Percentiles rank a stretch among this genome's conserved stretches.
These are phyloP conservation scores for Xanthorhoe spadicearia DNA, from an alignment of 2,888 invertebrate genomes.

Conservation along the genomic window DNA sequence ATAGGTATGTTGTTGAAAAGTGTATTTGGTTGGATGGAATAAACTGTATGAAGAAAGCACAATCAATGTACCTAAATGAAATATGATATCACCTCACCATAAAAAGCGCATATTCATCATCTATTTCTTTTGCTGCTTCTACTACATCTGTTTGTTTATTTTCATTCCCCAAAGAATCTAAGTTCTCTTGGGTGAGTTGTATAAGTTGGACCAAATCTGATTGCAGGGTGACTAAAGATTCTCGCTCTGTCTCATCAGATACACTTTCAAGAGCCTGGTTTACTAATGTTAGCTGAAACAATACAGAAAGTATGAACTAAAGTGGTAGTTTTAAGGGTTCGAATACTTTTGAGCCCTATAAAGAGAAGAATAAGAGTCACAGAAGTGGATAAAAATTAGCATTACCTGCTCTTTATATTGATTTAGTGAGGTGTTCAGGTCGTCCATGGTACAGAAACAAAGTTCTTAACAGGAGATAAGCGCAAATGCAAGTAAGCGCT, in stretches of 20 bases:
- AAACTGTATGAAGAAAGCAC: background rate
- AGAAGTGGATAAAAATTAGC: background rate
- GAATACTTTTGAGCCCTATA: background rate
- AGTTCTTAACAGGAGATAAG: background rate
- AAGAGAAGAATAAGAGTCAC: background rate
- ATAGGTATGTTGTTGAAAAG: no score
- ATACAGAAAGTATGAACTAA: background rate
- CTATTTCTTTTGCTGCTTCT: constrained; percentile 54
- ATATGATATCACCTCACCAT: constrained; percentile 79
- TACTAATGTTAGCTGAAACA: constrained; percentile 83
- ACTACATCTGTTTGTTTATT: constrained; percentile 21
- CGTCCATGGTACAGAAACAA: constrained; percentile 57
- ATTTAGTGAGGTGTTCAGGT: constrained; percentile 64
- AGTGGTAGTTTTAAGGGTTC: background rate
- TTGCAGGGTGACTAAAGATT: constrained; percentile 85
- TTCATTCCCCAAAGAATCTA: constrained; percentile 60
- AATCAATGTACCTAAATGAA: background rate
- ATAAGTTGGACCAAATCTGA: constrained; percentile 88
- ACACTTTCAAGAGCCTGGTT: constrained; percentile 82
- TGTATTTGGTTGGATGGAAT: no score
- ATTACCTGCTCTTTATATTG: constrained; percentile 77
- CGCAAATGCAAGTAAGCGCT: background rate
- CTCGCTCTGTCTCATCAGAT: constrained; percentile 76
- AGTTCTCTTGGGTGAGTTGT: constrained; percentile 87
- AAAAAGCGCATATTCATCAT: constrained; percentile 87